Evolutionary conservation across 2,888 invertebrate genomes (phyloP).

Genomic region (Microctonus hyperodae): DNA sequence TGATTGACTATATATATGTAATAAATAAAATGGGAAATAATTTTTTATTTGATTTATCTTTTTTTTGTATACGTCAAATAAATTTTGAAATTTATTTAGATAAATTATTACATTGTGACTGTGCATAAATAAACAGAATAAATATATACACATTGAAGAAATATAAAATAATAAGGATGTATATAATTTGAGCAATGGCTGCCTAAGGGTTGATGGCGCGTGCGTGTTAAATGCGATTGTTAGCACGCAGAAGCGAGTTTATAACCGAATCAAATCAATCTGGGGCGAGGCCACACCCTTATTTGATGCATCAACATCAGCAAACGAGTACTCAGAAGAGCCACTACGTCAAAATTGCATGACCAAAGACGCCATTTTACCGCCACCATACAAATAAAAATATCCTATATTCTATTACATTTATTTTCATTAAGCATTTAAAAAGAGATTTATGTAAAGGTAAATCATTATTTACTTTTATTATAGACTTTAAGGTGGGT

Average conservation of each 20-base stretch:
- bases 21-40: too few relatives aligned
- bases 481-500: too few relatives aligned
- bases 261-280: conserved; percentile 58
- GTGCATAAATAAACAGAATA: not conserved
- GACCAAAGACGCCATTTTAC: conserved; percentile 26
- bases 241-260: conserved; percentile 55
- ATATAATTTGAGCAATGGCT: conserved; percentile 1
- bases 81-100: too few relatives aligned
- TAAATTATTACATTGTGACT: too few relatives aligned
- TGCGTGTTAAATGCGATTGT: conserved; percentile 38
- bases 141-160: not conserved
- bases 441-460: too few relatives aligned
- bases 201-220: conserved; percentile 21
- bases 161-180: not conserved
- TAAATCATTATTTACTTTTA: too few relatives aligned
- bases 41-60: too few relatives aligned
- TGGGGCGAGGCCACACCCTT: conserved; percentile 60
- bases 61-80: too few relatives aligned
- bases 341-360: conserved; percentile 35
- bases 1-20: too few relatives aligned
- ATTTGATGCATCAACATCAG: conserved; percentile 37
- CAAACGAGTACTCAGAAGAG: conserved; percentile 24
- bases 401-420: not conserved
- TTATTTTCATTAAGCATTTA: not conserved
- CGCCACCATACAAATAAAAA: not conserved